Evolutionary conservation across 2,113 vertebrate species (phyloP), one percentile per base, ranked within the genome.

Genomic region (Tringa solitaria): DNA sequence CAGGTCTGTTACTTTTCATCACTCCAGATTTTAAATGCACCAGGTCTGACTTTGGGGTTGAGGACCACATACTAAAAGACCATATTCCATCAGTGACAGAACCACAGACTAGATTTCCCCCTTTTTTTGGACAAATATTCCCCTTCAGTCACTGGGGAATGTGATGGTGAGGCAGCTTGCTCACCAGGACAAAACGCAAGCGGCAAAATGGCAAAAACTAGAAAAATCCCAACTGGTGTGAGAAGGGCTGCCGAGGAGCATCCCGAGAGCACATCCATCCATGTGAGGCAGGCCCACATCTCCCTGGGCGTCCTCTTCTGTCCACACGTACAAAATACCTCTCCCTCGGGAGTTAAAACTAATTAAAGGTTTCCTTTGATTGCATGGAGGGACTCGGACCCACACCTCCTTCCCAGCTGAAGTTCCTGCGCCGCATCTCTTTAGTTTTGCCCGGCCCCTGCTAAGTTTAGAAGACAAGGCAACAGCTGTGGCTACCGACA

Each of bases 391-490:
- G 46, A 57, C 37, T 90, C 74, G 53, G 45, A 77, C 37, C 46
- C 57, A 33, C 27, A 68, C 17, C 51, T 81, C 81, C 63, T 67
- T 85, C 74, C 65, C 94, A 93, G 86, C 54, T 87, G 65, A 87
- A 67, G 78, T 0, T 3, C 43, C 15, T 73, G 90, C 56, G 61
- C 65, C 89, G 80, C n/a, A 94, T 77, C 68, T 74, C 84, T 95
- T 61, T 50, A 72, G 86, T 89, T 95, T 91, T 51, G 70, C 84
- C 41, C 90, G 45, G 19, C 14, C 30, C 45, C 85, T 95, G 78
- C 87, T 97, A 97, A 95, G 84, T 96, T 94, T 81, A 89, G 91
- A 93, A 89, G 85, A 89, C 84, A 90, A 96, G 89, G 84, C 63
- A 88, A 74, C 67, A 89, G 84, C 95, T 95, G 63, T 86, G 76